A percentile compares a stretch with the other conserved stretches of the same genome.
Evolutionary conservation across 1,140 invertebrate genomes (phyloP).

Genomic region (Euschistus heros): DNA sequence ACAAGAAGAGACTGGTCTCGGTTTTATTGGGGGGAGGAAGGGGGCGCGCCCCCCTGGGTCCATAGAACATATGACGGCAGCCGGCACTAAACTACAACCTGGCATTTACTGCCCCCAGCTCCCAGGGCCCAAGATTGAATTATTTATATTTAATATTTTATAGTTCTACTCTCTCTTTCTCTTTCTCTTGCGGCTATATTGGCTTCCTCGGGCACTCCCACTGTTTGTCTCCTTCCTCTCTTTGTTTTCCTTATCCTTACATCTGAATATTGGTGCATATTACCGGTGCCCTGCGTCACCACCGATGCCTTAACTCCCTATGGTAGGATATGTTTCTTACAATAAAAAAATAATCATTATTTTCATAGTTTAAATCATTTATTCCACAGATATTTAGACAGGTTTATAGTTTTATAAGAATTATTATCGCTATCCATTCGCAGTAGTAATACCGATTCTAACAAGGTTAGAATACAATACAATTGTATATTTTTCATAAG

Average conservation of each 20-base stretch:
- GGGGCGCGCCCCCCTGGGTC: not conserved
- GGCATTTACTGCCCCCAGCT: constrained; percentile 17
- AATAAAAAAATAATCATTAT: no score
- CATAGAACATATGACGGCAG: constrained; percentile 11
- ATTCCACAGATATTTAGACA: no score
- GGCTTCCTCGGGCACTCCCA: not conserved
- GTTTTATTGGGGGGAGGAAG: not conserved
- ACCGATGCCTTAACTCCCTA: no score
- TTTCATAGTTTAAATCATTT: no score
- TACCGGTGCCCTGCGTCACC: not conserved
- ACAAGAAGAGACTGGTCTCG: constrained; percentile 4
- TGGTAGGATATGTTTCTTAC: no score
- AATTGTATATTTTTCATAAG: no score
- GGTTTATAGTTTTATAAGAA: no score
- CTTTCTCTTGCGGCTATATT: constrained; percentile 8
- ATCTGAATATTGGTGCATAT: not conserved
- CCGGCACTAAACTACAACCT: constrained; percentile 19
- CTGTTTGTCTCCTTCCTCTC: not conserved
- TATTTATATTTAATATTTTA: constrained; percentile 22
- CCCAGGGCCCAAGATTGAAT: constrained; percentile 14
- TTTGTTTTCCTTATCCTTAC: constrained; percentile 1
- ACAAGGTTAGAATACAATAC: no score
- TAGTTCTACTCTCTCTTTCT: constrained; percentile 8
- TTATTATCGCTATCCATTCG: no score
- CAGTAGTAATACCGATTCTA: no score